Conservation (phyloP, 2,888 invertebrate genomes). For the Zaprionus bogoriensis region DNA sequence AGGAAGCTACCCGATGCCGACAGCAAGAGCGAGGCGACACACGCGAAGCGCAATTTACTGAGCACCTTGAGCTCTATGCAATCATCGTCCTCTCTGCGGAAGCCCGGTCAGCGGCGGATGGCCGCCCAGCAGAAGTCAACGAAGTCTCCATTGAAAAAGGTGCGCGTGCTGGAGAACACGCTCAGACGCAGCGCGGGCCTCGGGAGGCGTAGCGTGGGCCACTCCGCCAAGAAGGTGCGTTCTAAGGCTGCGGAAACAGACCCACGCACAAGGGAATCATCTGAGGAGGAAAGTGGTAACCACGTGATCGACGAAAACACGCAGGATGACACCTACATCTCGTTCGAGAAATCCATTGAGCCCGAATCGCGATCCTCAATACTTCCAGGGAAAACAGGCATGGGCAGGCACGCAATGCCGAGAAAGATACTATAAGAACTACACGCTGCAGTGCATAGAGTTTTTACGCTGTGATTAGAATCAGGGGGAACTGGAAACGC, state of each 20-base stretch:
- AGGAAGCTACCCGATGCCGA: background rate
- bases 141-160: conserved; percentile 67
- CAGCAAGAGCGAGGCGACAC: conserved; percentile 37
- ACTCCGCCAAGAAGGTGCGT: conserved; percentile 61
- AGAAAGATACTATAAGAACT: background rate
- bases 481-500: background rate
- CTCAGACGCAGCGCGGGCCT: conserved; percentile 70
- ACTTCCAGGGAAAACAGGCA: background rate
- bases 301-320: conserved; percentile 2
- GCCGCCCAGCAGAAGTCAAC: conserved; percentile 12
- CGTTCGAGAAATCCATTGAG: conserved; percentile 36
- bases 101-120: conserved; percentile 13
- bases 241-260: conserved; percentile 45
- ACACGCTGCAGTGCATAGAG: background rate
- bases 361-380: conserved; percentile 26
- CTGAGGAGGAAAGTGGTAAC: conserved; percentile 20
- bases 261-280: background rate
- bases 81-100: conserved; percentile 26
- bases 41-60: conserved; percentile 78
- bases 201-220: conserved; percentile 53
- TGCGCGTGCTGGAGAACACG: conserved; percentile 70
- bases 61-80: conserved; percentile 62
- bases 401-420: background rate
- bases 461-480: background rate
- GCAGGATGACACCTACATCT: conserved; percentile 29